These are phyloP conservation scores for Plemyria rubiginata DNA, from an alignment of 2,888 invertebrate genomes.

Conservation along the genomic window DNA sequence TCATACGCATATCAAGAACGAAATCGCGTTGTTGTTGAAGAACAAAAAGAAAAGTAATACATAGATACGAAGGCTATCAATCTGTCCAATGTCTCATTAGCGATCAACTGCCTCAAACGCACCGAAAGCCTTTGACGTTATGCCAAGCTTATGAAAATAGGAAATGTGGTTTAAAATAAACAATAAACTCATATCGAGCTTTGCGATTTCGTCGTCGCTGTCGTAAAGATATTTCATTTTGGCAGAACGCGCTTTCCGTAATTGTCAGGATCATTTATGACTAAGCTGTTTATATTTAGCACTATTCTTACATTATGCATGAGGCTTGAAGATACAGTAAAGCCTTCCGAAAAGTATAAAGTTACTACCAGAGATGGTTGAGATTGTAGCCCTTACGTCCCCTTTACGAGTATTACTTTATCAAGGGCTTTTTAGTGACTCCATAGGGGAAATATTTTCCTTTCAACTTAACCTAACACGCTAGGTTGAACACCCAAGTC, in stretches of 20 bases:
- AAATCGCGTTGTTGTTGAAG: no score
- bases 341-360: slow-evolving; percentile 32
- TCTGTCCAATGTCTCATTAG: neutral
- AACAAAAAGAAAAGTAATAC: no score
- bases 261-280: slow-evolving; percentile 20
- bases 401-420: slow-evolving; percentile 29
- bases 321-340: slow-evolving; percentile 36
- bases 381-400: slow-evolving; percentile 24
- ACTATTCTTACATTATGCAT: slow-evolving; percentile 35
- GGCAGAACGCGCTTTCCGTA: slow-evolving; percentile 13
- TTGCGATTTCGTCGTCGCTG: slow-evolving; percentile 2
- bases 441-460: slow-evolving; percentile 12
- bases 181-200: slow-evolving; percentile 15
- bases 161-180: slow-evolving; percentile 8
- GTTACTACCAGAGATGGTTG: slow-evolving; percentile 19
- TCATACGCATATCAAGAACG: no score
- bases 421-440: slow-evolving; percentile 15
- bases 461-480: neutral
- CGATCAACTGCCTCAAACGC: neutral
- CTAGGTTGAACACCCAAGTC: no score
- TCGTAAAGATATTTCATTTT: slow-evolving; percentile 24
- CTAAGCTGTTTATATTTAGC: slow-evolving; percentile 26
- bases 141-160: neutral
- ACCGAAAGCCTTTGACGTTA: neutral
- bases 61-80: no score